Evolutionary conservation across 2,888 invertebrate species (phyloP), one percentile per base, ranked within the genome.

Genomic region (Melanostoma scalare): DNA sequence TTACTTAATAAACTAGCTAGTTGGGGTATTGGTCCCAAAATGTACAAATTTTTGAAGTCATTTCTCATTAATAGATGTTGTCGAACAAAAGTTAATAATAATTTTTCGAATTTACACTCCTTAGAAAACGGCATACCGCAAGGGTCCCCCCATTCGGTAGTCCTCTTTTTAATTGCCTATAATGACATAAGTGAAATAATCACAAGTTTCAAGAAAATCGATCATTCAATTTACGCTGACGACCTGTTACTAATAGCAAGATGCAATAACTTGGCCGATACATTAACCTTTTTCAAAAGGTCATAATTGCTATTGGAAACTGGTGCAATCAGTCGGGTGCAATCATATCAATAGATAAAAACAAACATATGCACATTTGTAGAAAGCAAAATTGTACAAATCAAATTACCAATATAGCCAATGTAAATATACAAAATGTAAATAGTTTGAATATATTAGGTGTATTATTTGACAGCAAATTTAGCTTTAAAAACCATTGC

Each of bases 111-210:
- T 6, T 36, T 10, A 2, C 10, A 36, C 9, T 10, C 35, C 1
- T 6, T 36, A 3, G n/a, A 36, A 6, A 53, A 53, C 6, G 40
- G 30, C 40, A 40, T 56, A 20, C 40, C 40, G 0, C 40, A 31
- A n/a, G 56, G 56, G 9, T 56, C 56, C 2, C 56, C 56, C 2
- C 40, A 30, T 2, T 56, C 56, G 2, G 56, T 56, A 2, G 40
- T 56, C 4, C 8, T 56, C 4, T 56, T 56, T 31, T 40, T 56
- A 4, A 56, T 56, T 30, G 56, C 56, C 4, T 56, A 35, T 8
- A 10, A 53, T 2, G 53, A 10, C 35, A n/a, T 35, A 10, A 35
- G 53, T 10, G 10, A 53, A 2, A 36, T 35, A 4, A 36, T 53
- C 1, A 10, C n/a, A 3, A 8, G 35, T 4, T 53, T 35, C n/a